A percentile compares a stretch with the other conserved stretches of the same genome.
These are phyloP conservation scores for Rhegmatorhina hoffmannsi DNA, from an alignment of 2,113 vertebrate species.

Conservation along the genomic window DNA sequence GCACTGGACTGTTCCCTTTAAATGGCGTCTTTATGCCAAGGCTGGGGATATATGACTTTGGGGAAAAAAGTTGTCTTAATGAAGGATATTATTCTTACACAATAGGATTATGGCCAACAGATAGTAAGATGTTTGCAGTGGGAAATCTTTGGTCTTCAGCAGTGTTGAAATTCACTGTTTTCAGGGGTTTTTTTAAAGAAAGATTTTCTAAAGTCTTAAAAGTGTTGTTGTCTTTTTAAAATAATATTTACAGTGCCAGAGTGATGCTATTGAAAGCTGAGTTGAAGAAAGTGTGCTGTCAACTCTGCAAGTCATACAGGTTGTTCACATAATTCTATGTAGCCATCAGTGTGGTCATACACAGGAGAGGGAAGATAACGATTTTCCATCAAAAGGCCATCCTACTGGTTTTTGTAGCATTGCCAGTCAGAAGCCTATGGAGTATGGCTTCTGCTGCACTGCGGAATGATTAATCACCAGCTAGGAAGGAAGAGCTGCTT, in stretches of 20 bases:
- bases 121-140: background rate
- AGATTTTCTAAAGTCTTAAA: background rate
- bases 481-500: constrained; percentile 13
- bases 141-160: background rate
- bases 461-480: constrained; percentile 62
- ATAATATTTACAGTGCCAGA: background rate
- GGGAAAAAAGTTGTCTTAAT: background rate
- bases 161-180: background rate
- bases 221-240: background rate
- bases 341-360: constrained; percentile 25
- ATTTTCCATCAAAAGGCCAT: constrained; percentile 60
- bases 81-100: background rate
- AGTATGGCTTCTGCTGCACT: constrained; percentile 25
- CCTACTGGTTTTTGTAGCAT: constrained; percentile 18
- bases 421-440: constrained; percentile 27
- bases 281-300: background rate
- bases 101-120: background rate
- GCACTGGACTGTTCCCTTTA: background rate
- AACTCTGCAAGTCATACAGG: constrained; percentile 21
- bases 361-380: constrained; percentile 26
- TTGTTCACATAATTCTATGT: constrained; percentile 40
- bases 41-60: background rate
- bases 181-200: background rate
- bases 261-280: background rate
- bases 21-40: background rate